Conservation (phyloP, 1,140 invertebrate species). For the Drosophila sp. region DNA sequence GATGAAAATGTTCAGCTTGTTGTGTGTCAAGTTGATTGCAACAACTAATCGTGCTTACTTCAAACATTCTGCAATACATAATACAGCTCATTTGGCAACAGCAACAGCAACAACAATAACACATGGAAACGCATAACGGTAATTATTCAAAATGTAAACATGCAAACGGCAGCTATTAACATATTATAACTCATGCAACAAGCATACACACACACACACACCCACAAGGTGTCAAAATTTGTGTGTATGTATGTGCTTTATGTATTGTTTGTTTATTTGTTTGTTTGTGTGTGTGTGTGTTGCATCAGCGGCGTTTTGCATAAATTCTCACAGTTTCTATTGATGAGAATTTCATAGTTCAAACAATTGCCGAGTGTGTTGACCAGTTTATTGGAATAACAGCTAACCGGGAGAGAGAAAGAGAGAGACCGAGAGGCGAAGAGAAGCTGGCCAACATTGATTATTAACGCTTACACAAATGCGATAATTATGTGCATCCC, state of each 20-base stretch:
- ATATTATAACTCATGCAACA: conserved; percentile 76
- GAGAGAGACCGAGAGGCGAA: neutral
- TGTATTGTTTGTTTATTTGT: conserved; percentile 12
- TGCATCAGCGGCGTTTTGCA: conserved; percentile 65
- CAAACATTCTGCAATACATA: conserved; percentile 31
- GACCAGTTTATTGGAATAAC: conserved; percentile 49
- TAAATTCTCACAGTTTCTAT: conserved; percentile 76
- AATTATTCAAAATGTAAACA: conserved; percentile 82
- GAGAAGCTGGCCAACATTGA: neutral
- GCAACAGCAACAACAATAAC: conserved; percentile 28
- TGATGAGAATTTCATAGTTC: conserved; percentile 72
- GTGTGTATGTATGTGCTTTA: conserved; percentile 14
- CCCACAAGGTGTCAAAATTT: conserved; percentile 31
- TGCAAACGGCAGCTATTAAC: conserved; percentile 81
- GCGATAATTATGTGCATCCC: neutral
- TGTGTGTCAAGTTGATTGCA: conserved; percentile 5
- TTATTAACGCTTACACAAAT: conserved; percentile 1
- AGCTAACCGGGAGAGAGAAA: neutral
- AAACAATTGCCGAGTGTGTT: conserved; percentile 57
- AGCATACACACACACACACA: conserved; percentile 26
- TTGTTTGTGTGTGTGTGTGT: conserved; percentile 20
- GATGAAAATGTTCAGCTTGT: neutral
- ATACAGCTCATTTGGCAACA: conserved; percentile 44
- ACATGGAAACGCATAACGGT: conserved; percentile 63
- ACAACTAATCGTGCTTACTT: conserved; percentile 29